Evolutionary conservation across 2,888 invertebrate species (phyloP), one percentile per base, ranked within the genome.

Genomic region (Drosophila formosana): DNA sequence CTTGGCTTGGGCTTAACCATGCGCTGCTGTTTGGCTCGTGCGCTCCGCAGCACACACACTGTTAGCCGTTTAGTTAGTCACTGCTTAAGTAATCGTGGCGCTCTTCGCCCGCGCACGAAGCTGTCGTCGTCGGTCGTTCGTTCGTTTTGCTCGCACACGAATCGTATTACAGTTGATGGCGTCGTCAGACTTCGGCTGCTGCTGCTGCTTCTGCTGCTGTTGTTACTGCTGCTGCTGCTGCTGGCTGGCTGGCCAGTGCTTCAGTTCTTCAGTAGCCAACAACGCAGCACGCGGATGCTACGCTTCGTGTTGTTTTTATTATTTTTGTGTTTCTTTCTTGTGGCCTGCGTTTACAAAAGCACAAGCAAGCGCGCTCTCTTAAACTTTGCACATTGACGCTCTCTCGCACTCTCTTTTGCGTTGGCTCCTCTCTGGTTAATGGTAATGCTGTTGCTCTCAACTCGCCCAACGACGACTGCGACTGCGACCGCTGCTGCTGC

Each of bases 201-300:
- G 80, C 76, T 74, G 68, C 55, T 47, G 72, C 50, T 67, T 66
- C 34, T 57, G 61, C 13, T 46, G 50, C 6, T 50, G 58, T 11
- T 46, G 43, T 6, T 50, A 52, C 26, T 62, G 66, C 26, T 58
- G 66, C 46, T 47, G 50, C n/a, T 37, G n/a, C 41, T 66, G 64
- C 53, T 68, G 75, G 61, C 77, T 66, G 72, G 66, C 63, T 75
- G 75, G 64, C 77, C 69, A 78, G 63, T 78, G 79, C 81, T 81
- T 79, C 65, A 85, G 83, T 88, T 83, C 83, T 88, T 83, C 86
- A 80, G 72, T 75, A 87, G 76, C 81, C 88, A 82, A 81, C 82
- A 75, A 69, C 72, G 80, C 79, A 87, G 69, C 88, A 71, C 82
- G 83, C 89, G 83, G 83, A 88, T 83, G 89, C 87, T 88, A 75